phyloP scores from a whole-genome alignment of 37 sponge, comb jelly and placozoan genomes.

The Halisarca cf. caerulea region DNA sequence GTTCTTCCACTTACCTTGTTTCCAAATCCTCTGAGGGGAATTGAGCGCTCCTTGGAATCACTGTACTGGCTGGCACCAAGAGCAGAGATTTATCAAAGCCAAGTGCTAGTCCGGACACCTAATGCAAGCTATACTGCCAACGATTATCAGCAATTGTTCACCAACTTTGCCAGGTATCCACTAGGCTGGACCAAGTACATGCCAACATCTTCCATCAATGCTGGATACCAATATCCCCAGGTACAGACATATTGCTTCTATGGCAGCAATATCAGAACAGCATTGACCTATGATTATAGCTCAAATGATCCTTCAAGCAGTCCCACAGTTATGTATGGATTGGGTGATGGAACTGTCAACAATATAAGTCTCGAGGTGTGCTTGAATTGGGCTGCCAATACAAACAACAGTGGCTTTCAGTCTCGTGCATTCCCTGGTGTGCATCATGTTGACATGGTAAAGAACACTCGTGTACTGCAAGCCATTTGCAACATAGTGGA shows the following conservation, averaged over 20 bases:
- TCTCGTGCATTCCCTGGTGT: too few species aligned
- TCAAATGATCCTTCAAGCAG: not conserved
- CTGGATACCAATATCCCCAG: conserved; percentile 53
- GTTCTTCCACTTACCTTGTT: conserved; percentile 60
- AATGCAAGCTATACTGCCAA: conserved; percentile 69
- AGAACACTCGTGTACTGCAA: too few species aligned
- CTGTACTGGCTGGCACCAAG: conserved; percentile 66
- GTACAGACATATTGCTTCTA: conserved; percentile 78
- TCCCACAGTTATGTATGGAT: conserved; percentile 19
- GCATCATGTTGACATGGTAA: too few species aligned
- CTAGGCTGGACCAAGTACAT: conserved; percentile 63
- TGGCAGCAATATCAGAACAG: conserved; percentile 53
- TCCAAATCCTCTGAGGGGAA: conserved; percentile 32
- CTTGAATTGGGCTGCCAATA: conserved; percentile 62
- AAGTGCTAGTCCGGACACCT: conserved; percentile 49
- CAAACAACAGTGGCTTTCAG: too few species aligned
- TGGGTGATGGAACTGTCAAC: conserved; percentile 95
- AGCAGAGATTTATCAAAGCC: conserved; percentile 36
- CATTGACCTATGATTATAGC: conserved; percentile 38
- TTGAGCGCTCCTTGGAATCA: conserved; percentile 57
- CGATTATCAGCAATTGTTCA: conserved; percentile 76
- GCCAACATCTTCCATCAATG: conserved; percentile 27
- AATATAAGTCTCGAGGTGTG: conserved; percentile 69
- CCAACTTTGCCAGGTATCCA: conserved; percentile 41
- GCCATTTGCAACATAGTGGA: too few species aligned